phyloP scores from a whole-genome alignment of 2,888 invertebrate genomes.

The Xestia xanthographa region DNA sequence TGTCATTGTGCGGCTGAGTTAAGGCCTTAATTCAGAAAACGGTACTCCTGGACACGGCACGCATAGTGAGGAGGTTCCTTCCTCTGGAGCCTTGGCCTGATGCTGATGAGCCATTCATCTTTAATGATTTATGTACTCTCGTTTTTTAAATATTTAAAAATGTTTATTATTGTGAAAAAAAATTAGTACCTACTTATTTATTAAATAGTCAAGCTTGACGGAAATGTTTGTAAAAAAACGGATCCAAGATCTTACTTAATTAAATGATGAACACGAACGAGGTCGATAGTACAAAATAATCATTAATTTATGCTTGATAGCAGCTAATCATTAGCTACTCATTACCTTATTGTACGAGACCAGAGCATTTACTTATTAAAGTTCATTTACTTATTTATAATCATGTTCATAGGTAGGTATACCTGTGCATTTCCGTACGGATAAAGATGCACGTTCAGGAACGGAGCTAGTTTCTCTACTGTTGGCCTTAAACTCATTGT shows the following conservation, averaged over 20 bases:
- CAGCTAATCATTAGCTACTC: neutral
- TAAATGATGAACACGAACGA: neutral
- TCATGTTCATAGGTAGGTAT: conserved; percentile 71
- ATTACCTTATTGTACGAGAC: neutral
- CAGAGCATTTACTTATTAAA: neutral
- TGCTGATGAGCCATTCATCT: too few species aligned
- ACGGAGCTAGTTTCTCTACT: conserved; percentile 89
- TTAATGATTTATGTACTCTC: too few species aligned
- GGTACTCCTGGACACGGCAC: too few species aligned
- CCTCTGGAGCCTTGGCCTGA: too few species aligned
- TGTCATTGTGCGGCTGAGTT: too few species aligned
- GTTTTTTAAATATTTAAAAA: too few species aligned
- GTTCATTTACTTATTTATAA: neutral
- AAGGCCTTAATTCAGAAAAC: too few species aligned
- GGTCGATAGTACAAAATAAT: neutral
- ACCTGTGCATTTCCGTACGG: conserved; percentile 94
- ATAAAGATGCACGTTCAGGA: conserved; percentile 91
- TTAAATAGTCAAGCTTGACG: too few species aligned
- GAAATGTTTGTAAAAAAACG: too few species aligned
- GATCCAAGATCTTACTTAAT: neutral
- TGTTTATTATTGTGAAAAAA: too few species aligned
- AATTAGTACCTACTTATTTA: too few species aligned
- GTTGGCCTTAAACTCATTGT: conserved; percentile 91
- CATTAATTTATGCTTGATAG: neutral
- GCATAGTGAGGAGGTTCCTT: too few species aligned